A percentile compares a stretch with the other conserved stretches of the same genome.
phyloP scores from a whole-genome alignment of 2,797 vertebrate species.

The Morus bassanus region DNA sequence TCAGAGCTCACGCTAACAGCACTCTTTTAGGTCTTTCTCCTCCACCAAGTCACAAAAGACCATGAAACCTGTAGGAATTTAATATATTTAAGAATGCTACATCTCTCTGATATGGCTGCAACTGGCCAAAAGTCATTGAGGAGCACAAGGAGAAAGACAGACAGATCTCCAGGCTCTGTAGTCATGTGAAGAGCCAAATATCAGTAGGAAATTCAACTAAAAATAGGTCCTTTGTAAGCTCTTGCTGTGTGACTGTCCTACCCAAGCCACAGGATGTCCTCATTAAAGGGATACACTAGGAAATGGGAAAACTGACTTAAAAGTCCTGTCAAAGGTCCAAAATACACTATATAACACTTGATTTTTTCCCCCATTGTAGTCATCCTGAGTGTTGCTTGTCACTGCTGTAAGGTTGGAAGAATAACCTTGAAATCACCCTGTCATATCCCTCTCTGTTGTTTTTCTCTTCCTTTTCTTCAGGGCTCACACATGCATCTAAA shows the following conservation, averaged over 20 bases:
- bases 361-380: not conserved
- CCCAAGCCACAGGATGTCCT: not conserved
- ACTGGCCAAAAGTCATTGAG: not conserved
- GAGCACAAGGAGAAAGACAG: not conserved
- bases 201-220: not conserved
- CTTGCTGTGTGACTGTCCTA: not conserved
- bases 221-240: not conserved
- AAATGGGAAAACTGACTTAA: not conserved
- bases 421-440: not conserved
- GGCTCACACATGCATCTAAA: not conserved
- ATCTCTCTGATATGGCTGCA: not conserved
- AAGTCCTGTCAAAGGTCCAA: not conserved
- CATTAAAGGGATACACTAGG: not conserved
- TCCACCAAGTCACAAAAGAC: not conserved
- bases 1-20: not conserved
- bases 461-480: not conserved
- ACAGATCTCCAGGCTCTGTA: not conserved
- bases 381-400: not conserved
- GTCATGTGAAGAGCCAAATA: not conserved
- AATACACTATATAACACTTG: not conserved
- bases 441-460: not conserved
- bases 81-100: not conserved
- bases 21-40: not conserved
- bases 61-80: not conserved
- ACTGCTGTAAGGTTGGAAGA: not conserved